Evolutionary conservation across 2,888 invertebrate species (phyloP), one percentile per base, ranked within the genome.

Genomic region (Drepana falcataria): DNA sequence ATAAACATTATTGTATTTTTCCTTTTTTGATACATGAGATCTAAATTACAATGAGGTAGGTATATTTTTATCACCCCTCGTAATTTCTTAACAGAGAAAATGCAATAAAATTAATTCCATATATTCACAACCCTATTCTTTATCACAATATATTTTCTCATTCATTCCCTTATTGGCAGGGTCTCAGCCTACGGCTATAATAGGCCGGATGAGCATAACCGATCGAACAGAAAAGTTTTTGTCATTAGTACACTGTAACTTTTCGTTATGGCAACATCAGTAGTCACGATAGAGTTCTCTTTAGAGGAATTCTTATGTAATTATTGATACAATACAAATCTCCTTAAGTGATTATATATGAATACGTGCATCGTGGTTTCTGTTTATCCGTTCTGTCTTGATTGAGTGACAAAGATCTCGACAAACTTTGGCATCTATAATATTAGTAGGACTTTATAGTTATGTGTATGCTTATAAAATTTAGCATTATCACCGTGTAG

Each of bases 201-300:
- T 62, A 55, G 58, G 52, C 55, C 55, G 68, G 69, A 72, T 70
- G 70, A 75, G 69, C 69, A 71, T 73, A 69, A 70, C 69, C 70
- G 71, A 76, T 77, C 75, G 71, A 70, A 72, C 66, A 69, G 68
- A 70, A 69, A 78, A 76, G 65, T 77, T 77, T 69, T 59, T 65
- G 66, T 76, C 77, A 75, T 77, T 77, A 77, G 72, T 68, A 68
- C 66, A 73, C 63, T 51, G 40, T 69, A 76, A 75, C 70, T 75
- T 73, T 62, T 61, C 64, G 65, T 62, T 68, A 64, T 65, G 57
- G 64, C 59, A 68, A 68, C 63, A 65, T 59, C 64, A 65, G 60
- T 65, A 54, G 55, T 47, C 52, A 56, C 56, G 59, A 56, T 57
- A 54, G 56, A 52, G 21, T 57, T 55, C 51, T 55, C 51, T 57